Percentiles rank a stretch among this genome's conserved stretches.
These are phyloP conservation scores for Scomberomorus guttatus DNA, from an alignment of 2,797 vertebrate species.

Conservation along the genomic window DNA sequence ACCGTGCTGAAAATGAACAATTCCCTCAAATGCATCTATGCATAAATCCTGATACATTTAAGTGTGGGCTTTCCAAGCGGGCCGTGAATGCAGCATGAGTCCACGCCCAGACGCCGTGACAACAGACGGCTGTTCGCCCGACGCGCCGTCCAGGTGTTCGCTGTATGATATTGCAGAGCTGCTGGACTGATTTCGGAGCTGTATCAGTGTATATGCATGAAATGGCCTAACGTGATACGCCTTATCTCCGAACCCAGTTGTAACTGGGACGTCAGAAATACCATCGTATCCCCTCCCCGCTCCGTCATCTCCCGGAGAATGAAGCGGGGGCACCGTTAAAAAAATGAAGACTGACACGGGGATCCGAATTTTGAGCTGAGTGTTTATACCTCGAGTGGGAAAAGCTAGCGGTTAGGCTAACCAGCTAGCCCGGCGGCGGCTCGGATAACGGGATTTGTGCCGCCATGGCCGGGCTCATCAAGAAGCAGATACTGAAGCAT, in stretches of 20 bases:
- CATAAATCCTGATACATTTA: not conserved
- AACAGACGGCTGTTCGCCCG: constrained; percentile 40
- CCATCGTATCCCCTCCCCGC: not conserved
- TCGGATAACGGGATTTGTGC: constrained; percentile 47
- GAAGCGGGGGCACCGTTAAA: constrained; percentile 51
- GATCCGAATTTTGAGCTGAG: constrained; percentile 54
- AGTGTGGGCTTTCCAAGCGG: not conserved
- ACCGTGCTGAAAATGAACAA: not conserved
- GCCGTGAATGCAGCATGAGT: constrained; percentile 50
- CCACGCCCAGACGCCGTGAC: constrained; percentile 74
- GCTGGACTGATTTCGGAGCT: constrained; percentile 28
- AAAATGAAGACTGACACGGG: constrained; percentile 65
- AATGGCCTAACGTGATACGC: constrained; percentile 50
- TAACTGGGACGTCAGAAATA: constrained; percentile 45
- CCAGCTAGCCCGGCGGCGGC: constrained; percentile 37
- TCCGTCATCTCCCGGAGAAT: constrained; percentile 17
- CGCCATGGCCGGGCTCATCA: constrained; percentile 88
- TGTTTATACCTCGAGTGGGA: constrained; percentile 47
- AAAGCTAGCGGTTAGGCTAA: constrained; percentile 63
- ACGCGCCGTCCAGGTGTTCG: constrained; percentile 82
- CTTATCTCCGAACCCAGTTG: constrained; percentile 32
- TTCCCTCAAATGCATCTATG: not conserved
- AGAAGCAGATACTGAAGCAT: constrained; percentile 91
- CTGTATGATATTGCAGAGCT: constrained; percentile 55
- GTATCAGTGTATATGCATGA: constrained; percentile 21